Base-by-base conservation (phyloP, 2,797 vertebrate species). In the Apogon hyalosoma region DNA sequence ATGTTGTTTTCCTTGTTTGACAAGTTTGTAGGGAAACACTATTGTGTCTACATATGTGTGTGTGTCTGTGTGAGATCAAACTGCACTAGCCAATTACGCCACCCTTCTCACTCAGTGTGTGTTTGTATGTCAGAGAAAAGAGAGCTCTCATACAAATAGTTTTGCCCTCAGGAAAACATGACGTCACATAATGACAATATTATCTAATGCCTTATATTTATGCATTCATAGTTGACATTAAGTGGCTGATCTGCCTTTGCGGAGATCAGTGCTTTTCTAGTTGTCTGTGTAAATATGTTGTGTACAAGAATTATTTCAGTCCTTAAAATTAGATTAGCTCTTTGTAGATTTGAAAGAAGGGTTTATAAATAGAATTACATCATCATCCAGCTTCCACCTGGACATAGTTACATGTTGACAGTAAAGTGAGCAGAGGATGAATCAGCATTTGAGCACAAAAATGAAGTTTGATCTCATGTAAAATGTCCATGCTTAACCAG, bases 1-100 rank as follows among this genome's bases (percentile, higher is more conserved):
- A 89, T 91, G 87, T 24, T 14, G 76, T 69, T 58, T 12, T 78
- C 65, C 90, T 82, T 11, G 91, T 88, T 81, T 1, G 59, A 77
- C 87, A 0, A 42, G 88, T 90, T 83, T 80, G 53, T 18, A 45
- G 33, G 61, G 62, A 41, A 46, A 15, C 14, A 45, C 38, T 4
- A 11, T 11, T 12, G 38, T 47, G 60, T 28, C 48, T 46, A 48
- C 61, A 56, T 47, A 51, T 55, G 54, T 45, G 52, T 38, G n/a
- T n/a, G 9, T 62, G 58, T 51, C 33, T 31, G 59, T 41, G 66
- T 70, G 59, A n/a, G 10, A 39, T 15, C 12, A 6, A 24, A 16
- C 40, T 36, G 14, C 14, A 50, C 42, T 40, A 57, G 57, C 53
- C 51, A 28, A 5, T 60, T 3, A 10, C 79, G 69, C 51, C 60